Conservation (phyloP, 2,113 vertebrate genomes). For the Mesitornis unicolor region DNA sequence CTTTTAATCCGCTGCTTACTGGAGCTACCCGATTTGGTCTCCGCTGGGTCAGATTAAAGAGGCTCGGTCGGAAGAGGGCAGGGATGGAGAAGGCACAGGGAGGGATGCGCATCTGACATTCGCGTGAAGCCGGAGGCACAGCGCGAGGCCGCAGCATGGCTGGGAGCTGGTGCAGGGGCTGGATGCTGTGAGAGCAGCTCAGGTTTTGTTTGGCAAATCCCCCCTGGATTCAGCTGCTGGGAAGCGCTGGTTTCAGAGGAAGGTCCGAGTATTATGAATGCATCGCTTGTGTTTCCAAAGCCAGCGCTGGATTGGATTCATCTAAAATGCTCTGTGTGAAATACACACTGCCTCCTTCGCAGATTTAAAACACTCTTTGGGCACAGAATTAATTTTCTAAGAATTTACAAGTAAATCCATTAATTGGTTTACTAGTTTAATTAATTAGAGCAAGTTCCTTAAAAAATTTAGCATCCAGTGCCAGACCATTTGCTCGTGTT, state of each 20-base stretch:
- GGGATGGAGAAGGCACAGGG: neutral
- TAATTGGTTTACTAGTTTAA: slow-evolving; percentile 63
- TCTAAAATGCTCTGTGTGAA: neutral
- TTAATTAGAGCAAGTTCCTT: slow-evolving; percentile 51
- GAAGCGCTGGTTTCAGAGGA: neutral
- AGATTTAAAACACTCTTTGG: slow-evolving; percentile 58
- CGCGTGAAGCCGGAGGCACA: neutral
- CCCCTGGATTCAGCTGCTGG: neutral
- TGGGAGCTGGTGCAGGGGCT: neutral
- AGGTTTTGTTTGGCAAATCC: neutral
- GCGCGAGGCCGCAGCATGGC: neutral
- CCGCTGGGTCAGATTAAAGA: neutral
- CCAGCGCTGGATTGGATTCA: neutral
- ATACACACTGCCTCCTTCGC: neutral
- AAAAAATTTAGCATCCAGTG: slow-evolving; percentile 27
- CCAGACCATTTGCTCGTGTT: slow-evolving; percentile 33
- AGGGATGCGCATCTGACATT: neutral
- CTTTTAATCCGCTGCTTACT: neutral
- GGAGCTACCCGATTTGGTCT: neutral
- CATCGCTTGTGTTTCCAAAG: neutral
- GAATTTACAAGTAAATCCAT: slow-evolving; percentile 59
- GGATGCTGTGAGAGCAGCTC: neutral
- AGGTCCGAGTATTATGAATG: neutral
- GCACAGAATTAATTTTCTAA: slow-evolving; percentile 58
- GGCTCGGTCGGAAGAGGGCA: neutral